phyloP scores from a whole-genome alignment of 2,797 vertebrate genomes.

The Luscinia megarhynchos region DNA sequence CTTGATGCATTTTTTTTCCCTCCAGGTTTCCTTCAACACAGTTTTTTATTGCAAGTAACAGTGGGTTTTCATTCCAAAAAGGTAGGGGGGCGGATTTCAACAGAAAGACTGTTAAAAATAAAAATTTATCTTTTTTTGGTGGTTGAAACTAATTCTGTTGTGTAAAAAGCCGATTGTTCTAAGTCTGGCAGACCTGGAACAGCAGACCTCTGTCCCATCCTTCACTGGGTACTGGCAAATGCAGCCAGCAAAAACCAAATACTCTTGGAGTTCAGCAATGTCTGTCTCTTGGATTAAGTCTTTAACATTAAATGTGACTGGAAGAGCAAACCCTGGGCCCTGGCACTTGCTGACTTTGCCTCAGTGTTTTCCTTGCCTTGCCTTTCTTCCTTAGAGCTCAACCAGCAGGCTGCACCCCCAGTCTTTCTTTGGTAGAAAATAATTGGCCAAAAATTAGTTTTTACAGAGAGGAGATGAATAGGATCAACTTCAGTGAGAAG shows the following conservation, averaged over 20 bases:
- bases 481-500: background rate
- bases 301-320: background rate
- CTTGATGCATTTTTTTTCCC: background rate
- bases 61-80: background rate
- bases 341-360: background rate
- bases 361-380: background rate
- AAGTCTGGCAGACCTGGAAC: background rate
- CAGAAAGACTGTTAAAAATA: background rate
- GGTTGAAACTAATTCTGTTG: background rate
- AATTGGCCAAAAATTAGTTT: conserved; percentile 15
- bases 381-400: background rate
- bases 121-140: background rate
- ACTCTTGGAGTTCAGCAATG: background rate
- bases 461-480: background rate
- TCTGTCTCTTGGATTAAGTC: no score
- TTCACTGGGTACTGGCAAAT: background rate
- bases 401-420: background rate
- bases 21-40: background rate
- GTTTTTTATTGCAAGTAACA: background rate
- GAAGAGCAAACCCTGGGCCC: background rate
- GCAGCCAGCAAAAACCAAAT: background rate
- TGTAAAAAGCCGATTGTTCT: background rate
- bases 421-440: background rate
- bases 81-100: background rate
- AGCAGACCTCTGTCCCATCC: background rate